Evolutionary conservation across 1,140 invertebrate species (phyloP).

Genomic region (Nasonia longicornis): DNA sequence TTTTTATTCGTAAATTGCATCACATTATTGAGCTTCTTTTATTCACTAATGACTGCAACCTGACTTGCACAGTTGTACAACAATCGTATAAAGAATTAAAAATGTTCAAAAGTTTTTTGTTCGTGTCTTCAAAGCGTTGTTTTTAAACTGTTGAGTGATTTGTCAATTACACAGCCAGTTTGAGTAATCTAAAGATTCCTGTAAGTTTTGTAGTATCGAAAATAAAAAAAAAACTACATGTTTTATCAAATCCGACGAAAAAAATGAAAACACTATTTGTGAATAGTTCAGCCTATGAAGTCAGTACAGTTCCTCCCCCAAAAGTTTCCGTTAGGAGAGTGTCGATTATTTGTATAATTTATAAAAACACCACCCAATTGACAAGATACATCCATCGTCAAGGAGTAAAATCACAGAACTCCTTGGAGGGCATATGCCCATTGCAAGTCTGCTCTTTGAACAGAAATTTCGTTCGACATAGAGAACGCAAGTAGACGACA

Average conservation of each 20-base stretch:
- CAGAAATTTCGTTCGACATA: slow-evolving; percentile 60
- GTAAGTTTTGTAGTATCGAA: slow-evolving; percentile 43
- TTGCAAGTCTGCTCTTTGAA: slow-evolving; percentile 54
- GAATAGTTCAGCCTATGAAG: slow-evolving; percentile 49
- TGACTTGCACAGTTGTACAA: slow-evolving; percentile 46
- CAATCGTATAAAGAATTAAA: slow-evolving; percentile 37
- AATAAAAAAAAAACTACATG: slow-evolving; percentile 37
- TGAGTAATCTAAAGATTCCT: slow-evolving; percentile 33
- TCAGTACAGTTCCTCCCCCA: slow-evolving; percentile 56
- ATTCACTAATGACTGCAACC: slow-evolving; percentile 43
- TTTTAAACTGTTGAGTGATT: slow-evolving; percentile 37
- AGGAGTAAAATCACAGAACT: slow-evolving; percentile 62
- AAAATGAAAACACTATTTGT: slow-evolving; percentile 43
- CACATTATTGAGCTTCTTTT: slow-evolving; percentile 43
- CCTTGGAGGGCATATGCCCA: slow-evolving; percentile 50
- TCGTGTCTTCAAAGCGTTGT: slow-evolving; percentile 23
- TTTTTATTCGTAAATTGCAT: slow-evolving; percentile 45
- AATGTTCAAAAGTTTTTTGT: slow-evolving; percentile 28
- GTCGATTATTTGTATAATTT: slow-evolving; percentile 57
- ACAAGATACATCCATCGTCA: slow-evolving; percentile 56
- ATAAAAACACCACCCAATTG: slow-evolving; percentile 59
- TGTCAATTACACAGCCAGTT: slow-evolving; percentile 35
- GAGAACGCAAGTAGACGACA: slow-evolving; percentile 60
- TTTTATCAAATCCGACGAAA: slow-evolving; percentile 44
- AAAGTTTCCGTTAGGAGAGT: slow-evolving; percentile 54